Evolutionary conservation across 2,888 invertebrate genomes (phyloP).

Genomic region (Clivina fossor): DNA sequence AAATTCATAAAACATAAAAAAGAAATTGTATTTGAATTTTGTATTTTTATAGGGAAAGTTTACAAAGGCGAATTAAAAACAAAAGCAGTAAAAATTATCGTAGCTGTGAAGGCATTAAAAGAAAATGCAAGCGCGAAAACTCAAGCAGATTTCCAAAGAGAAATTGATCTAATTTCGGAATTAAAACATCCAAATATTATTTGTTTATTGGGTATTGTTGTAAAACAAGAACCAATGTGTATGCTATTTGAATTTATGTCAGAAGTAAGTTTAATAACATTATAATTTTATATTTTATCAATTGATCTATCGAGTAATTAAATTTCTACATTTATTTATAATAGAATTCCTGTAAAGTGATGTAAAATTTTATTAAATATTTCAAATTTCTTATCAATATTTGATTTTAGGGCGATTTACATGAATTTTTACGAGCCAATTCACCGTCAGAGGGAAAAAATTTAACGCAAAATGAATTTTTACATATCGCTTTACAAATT

Average conservation of each 20-base stretch:
- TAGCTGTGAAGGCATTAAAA: constrained; percentile 92
- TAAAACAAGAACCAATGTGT: constrained; percentile 86
- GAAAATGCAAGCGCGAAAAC: constrained; percentile 91
- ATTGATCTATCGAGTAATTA: not conserved
- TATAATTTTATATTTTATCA: not conserved
- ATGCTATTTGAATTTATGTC: constrained; percentile 99
- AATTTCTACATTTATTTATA: not conserved
- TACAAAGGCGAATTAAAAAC: constrained; percentile 87
- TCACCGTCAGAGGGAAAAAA: constrained; percentile 82
- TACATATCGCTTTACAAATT: constrained; percentile 89
- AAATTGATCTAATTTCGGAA: constrained; percentile 93
- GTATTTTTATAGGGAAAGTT: constrained; percentile 68
- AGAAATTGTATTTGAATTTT: not conserved
- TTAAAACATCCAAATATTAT: constrained; percentile 95
- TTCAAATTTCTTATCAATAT: no score
- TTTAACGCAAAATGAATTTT: constrained; percentile 80
- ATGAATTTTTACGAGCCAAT: constrained; percentile 90
- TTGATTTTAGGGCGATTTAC: constrained; percentile 84
- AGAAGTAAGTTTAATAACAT: constrained; percentile 52
- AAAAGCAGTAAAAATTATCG: constrained; percentile 71
- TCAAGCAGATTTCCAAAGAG: constrained; percentile 87
- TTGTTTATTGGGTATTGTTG: constrained; percentile 88
- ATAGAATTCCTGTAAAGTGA: not conserved
- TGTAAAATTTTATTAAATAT: not conserved
- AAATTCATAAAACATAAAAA: constrained; percentile 23